Conservation (phyloP, 1,140 invertebrate genomes). For the Saccostrea echinata region DNA sequence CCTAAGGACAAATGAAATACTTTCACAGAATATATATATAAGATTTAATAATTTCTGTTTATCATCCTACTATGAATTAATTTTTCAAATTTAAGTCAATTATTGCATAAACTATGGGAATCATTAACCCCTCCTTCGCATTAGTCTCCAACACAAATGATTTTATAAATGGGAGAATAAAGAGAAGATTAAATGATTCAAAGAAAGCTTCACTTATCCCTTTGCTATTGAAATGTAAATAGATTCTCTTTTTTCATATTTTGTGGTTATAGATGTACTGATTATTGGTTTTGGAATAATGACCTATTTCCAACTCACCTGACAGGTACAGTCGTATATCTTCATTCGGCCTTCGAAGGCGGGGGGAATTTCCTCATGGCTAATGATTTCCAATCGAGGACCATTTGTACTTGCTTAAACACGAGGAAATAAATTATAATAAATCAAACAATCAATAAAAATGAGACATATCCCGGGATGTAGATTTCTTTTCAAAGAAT, state of each 20-base stretch:
- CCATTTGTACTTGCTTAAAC: neutral
- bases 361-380: conserved; percentile 8
- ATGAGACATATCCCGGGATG: too few species aligned
- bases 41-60: too few species aligned
- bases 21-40: too few species aligned
- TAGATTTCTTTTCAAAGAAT: too few species aligned
- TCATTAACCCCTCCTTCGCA: neutral
- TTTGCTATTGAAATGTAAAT: too few species aligned
- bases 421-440: neutral
- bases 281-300: neutral
- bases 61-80: too few species aligned
- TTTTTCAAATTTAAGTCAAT: too few species aligned
- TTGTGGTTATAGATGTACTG: neutral
- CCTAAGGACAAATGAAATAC: too few species aligned
- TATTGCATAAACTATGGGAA: neutral
- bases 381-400: conserved; percentile 6
- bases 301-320: neutral
- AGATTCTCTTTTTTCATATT: neutral
- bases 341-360: neutral
- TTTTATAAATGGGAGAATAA: neutral
- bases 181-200: neutral
- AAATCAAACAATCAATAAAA: neutral
- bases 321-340: conserved; percentile 1
- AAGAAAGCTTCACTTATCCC: neutral
- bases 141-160: neutral